phyloP scores from a whole-genome alignment of 1,140 invertebrate genomes.

The Drosophila lacertosa region DNA sequence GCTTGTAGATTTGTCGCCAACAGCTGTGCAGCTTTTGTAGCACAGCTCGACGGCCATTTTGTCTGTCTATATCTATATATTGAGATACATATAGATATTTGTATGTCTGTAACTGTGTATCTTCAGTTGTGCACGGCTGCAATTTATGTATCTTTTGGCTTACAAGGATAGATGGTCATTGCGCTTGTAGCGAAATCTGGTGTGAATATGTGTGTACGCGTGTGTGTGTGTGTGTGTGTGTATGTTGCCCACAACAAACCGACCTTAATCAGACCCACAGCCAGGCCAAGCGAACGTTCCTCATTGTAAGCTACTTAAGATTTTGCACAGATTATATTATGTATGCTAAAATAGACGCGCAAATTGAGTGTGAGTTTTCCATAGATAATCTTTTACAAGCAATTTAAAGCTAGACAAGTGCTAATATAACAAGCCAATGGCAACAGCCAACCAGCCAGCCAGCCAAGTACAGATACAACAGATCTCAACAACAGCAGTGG shows the following conservation, averaged over 20 bases:
- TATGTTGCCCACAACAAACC: slow-evolving; percentile 4
- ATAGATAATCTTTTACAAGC: slow-evolving; percentile 81
- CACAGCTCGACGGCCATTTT: slow-evolving; percentile 46
- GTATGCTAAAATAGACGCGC: slow-evolving; percentile 78
- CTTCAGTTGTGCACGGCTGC: slow-evolving; percentile 58
- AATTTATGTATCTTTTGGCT: slow-evolving; percentile 81
- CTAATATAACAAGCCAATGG: slow-evolving; percentile 69
- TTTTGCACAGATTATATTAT: slow-evolving; percentile 78
- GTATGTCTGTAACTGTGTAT: slow-evolving; percentile 10
- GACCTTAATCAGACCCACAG: slow-evolving; percentile 41
- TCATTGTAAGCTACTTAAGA: slow-evolving; percentile 82
- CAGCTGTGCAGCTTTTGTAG: slow-evolving; percentile 73
- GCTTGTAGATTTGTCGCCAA: slow-evolving; percentile 79
- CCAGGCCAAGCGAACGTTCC: slow-evolving; percentile 43
- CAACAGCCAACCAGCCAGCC: slow-evolving; percentile 13
- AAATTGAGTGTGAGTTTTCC: slow-evolving; percentile 82
- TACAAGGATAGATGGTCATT: slow-evolving; percentile 70
- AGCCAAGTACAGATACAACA: slow-evolving; percentile 32
- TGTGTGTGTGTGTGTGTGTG: slow-evolving; percentile 20
- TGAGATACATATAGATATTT: slow-evolving; percentile 1
- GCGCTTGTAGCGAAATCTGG: slow-evolving; percentile 56
- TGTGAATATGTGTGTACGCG: slow-evolving; percentile 22
- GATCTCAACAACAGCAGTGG: slow-evolving; percentile 6
- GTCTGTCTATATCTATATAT: neutral
- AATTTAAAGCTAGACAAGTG: slow-evolving; percentile 81